Evolutionary conservation across 2,888 invertebrate genomes (phyloP), one percentile per base, ranked within the genome.

Genomic region (Dryocosmus kuriphilus): DNA sequence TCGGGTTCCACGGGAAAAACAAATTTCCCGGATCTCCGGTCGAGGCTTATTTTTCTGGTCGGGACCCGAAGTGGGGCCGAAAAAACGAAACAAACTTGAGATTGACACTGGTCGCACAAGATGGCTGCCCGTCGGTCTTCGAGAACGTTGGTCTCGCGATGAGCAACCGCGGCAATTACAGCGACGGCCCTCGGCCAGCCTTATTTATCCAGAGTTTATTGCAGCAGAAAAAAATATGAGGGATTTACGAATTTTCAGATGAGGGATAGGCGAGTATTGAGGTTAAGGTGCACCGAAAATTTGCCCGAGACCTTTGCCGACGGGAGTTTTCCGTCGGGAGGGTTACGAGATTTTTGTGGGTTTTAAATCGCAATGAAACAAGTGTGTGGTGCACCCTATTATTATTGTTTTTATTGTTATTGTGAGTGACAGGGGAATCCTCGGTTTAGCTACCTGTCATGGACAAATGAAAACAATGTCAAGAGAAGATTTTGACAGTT

Each of bases 111-210:
- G 81, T 83, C 84, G 84, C 82, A 84, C 90, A 90, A 90, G 86
- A 90, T 90, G 90, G 90, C 90, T 89, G 88, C 90, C 88, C 88
- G 88, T 86, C 89, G 88, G 86, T 87, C 83, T 84, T 86, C 85
- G 85, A 87, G 85, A 86, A 85, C 80, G 80, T 85, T 83, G 83
- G 80, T 80, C 78, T 77, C 30, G 76, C 79, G 83, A 81, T 81
- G 77, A 81, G 78, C 81, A 71, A 79, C 79, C 77, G 80, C 79
- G 74, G 83, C 83, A 80, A 83, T 83, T 81, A 80, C 81, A 81
- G 80, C 80, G 81, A 81, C 81, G 82, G 82, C 81, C 82, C 80
- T 81, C 79, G 65, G 76, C 75, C 77, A 78, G 77, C 75, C 51
- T 38, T 38, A 51, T 61, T 60, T 41, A 8, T 32, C 6, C 38